Conservation (phyloP, 2,888 invertebrate species). For the Athalia rosae region DNA sequence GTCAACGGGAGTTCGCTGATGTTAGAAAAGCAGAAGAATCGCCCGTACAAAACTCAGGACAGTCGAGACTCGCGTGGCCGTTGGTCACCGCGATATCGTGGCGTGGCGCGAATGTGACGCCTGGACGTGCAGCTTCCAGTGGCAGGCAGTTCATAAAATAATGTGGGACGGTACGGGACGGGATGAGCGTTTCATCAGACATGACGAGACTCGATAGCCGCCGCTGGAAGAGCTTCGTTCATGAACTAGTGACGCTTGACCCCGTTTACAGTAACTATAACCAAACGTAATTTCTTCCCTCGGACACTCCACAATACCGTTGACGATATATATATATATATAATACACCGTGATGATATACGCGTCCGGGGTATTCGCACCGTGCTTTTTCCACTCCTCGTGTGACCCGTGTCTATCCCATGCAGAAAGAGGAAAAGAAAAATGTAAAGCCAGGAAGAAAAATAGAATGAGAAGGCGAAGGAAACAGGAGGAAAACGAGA, state of each 20-base stretch:
- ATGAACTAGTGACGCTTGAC: constrained; percentile 17
- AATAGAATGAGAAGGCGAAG: background rate
- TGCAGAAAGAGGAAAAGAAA: constrained; percentile 10
- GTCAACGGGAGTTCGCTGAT: no score
- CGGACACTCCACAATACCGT: background rate
- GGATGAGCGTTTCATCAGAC: constrained; percentile 15
- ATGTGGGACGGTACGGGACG: constrained; percentile 33
- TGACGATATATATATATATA: no score
- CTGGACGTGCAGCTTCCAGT: background rate
- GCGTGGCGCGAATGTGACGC: background rate
- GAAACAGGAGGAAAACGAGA: background rate
- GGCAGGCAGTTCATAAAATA: constrained; percentile 4
- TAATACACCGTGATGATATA: no score
- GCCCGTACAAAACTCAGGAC: no score
- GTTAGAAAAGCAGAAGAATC: no score
- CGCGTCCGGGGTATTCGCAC: background rate
- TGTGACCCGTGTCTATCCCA: background rate
- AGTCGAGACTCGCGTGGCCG: no score
- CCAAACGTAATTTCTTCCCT: background rate
- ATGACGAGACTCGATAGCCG: no score
- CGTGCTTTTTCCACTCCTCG: background rate
- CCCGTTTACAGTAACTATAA: constrained; percentile 11
- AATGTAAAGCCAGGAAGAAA: background rate
- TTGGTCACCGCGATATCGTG: background rate
- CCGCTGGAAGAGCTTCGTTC: background rate